phyloP scores from a whole-genome alignment of 1,140 invertebrate species.

The Bombus breviceps region DNA sequence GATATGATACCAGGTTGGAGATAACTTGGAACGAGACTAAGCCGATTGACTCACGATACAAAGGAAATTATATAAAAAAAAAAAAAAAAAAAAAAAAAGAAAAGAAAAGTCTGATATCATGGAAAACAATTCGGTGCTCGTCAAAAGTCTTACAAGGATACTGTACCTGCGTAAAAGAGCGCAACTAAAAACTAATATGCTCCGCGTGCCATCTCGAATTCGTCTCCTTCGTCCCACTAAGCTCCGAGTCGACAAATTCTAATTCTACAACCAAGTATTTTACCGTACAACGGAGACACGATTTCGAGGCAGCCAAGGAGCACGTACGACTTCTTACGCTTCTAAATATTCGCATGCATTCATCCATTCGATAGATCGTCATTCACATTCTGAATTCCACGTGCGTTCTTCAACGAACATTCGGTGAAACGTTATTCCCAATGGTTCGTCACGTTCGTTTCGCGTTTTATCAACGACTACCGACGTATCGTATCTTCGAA shows the following conservation, averaged over 20 bases:
- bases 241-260: background rate
- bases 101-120: background rate
- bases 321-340: slow-evolving; percentile 10
- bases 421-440: background rate
- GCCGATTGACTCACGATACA: no score
- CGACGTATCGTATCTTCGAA: background rate
- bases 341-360: background rate
- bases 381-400: slow-evolving; percentile 19
- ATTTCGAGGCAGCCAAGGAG: slow-evolving; percentile 16
- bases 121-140: background rate
- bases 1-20: background rate
- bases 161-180: slow-evolving; percentile 4
- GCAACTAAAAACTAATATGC: slow-evolving; percentile 6
- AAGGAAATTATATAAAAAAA: background rate
- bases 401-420: background rate
- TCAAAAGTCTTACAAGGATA: background rate
- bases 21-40: background rate
- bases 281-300: background rate
- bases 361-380: slow-evolving; percentile 2
- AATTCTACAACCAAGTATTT: background rate
- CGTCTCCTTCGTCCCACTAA: background rate
- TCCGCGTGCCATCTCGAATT: background rate
- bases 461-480: background rate
- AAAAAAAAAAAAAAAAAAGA: no score
- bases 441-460: background rate